Conservation (phyloP, 2,113 vertebrate species). For the Muntiacus reevesi region DNA sequence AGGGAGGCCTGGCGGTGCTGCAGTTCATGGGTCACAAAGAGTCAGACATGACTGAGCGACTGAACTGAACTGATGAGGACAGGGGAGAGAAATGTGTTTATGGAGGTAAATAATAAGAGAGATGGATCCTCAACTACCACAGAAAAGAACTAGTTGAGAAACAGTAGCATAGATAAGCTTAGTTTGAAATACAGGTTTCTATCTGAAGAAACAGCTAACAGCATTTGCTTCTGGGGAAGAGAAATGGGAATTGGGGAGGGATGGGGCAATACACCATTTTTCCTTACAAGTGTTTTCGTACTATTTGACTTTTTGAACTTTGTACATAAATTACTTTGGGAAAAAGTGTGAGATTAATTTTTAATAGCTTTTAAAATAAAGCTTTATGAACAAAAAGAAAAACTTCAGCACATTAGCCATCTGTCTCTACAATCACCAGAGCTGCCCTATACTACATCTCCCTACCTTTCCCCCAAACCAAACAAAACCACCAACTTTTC, state of each 20-base stretch:
- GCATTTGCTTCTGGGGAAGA: neutral
- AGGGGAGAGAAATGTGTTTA: neutral
- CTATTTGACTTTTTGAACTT: neutral
- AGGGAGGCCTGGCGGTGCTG: no score
- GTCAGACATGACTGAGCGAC: no score
- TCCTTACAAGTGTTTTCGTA: neutral
- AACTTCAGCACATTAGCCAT: neutral
- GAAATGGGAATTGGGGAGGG: neutral
- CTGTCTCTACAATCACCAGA: neutral
- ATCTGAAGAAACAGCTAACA: neutral
- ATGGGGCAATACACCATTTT: neutral
- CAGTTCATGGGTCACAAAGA: no score
- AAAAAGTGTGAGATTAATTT: neutral
- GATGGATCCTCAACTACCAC: neutral
- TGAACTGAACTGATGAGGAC: neutral
- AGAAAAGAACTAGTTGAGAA: neutral
- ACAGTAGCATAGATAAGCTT: neutral
- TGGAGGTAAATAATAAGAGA: neutral
- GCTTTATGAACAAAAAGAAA: slow-evolving; percentile 18
- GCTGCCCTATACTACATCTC: neutral
- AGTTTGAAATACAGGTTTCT: neutral
- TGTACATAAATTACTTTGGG: neutral
- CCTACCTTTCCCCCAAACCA: neutral
- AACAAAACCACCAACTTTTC: neutral
- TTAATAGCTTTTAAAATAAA: slow-evolving; percentile 11